Conservation (phyloP, 2,888 invertebrate species). For the Drosophila koepferae region DNA sequence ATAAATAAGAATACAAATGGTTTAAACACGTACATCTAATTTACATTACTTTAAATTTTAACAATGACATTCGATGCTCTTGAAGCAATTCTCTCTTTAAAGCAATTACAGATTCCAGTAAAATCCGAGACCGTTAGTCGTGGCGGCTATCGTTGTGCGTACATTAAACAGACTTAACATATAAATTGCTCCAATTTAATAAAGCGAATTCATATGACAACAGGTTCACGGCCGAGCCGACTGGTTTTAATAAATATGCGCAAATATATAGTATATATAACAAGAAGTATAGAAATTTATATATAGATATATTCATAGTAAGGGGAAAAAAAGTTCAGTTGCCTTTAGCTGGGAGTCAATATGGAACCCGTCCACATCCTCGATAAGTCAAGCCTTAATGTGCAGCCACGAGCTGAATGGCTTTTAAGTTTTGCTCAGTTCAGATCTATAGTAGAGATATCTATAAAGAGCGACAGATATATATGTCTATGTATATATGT, state of each 20-base stretch:
- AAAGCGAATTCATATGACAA: conserved; percentile 16
- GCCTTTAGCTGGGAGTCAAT: conserved; percentile 3
- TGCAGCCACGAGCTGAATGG: conserved; percentile 8
- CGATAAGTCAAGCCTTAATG: conserved; percentile 2
- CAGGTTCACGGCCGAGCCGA: conserved; percentile 25
- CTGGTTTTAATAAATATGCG: conserved; percentile 15
- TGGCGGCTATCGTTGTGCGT: background rate
- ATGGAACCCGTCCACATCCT: conserved; percentile 5
- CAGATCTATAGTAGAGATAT: conserved; percentile 14
- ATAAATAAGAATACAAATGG: background rate
- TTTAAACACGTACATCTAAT: background rate
- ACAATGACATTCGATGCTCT: background rate
- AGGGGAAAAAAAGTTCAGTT: background rate
- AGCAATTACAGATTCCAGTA: background rate
- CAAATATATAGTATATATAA: background rate
- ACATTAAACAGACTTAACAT: conserved; percentile 13
- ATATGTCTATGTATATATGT: background rate
- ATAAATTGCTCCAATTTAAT: conserved; percentile 29
- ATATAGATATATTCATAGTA: background rate
- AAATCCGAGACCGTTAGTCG: background rate
- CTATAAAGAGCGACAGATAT: background rate
- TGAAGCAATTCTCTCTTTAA: background rate
- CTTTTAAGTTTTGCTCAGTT: conserved; percentile 16
- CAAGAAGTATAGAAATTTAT: background rate
- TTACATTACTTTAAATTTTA: background rate